These are phyloP conservation scores for Dicranocentrus wangi DNA, from an alignment of 2,888 invertebrate genomes.

Conservation along the genomic window DNA sequence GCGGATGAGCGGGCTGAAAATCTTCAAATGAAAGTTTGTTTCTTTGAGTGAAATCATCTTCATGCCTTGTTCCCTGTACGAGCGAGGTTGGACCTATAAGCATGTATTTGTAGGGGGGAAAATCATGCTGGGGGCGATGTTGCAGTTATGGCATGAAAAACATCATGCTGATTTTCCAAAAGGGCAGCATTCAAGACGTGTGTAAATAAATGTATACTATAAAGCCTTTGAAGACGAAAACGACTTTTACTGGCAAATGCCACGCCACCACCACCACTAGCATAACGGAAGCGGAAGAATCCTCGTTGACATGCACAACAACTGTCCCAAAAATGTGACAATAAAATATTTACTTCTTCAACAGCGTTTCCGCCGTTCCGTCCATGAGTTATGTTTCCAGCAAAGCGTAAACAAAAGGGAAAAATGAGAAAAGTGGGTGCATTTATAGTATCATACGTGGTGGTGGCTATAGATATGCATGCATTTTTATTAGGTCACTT, in stretches of 20 bases:
- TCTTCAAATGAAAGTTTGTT: slow-evolving; percentile 37
- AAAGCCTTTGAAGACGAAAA: no score
- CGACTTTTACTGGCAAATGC: slow-evolving; percentile 61
- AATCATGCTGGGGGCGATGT: no score
- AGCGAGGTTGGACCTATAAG: no score
- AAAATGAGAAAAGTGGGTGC: slow-evolving; percentile 52
- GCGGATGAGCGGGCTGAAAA: slow-evolving; percentile 50
- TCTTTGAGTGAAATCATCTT: slow-evolving; percentile 14
- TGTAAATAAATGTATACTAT: no score
- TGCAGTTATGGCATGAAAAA: no score
- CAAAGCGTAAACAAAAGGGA: slow-evolving; percentile 58
- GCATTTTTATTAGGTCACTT: slow-evolving; percentile 42
- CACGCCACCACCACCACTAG: slow-evolving; percentile 60
- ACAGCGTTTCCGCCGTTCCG: slow-evolving; percentile 56
- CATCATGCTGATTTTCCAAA: no score
- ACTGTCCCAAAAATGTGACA: slow-evolving; percentile 65
- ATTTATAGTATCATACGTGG: neutral
- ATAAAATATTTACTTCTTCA: slow-evolving; percentile 67
- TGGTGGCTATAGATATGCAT: slow-evolving; percentile 13
- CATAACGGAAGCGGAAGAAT: slow-evolving; percentile 62
- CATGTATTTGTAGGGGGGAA: no score
- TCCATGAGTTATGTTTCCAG: slow-evolving; percentile 58
- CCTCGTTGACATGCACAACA: slow-evolving; percentile 66
- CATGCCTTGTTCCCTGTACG: neutral
- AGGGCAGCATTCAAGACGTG: no score